Evolutionary conservation across 2,888 invertebrate species (phyloP).

Genomic region (Agelastica alni): DNA sequence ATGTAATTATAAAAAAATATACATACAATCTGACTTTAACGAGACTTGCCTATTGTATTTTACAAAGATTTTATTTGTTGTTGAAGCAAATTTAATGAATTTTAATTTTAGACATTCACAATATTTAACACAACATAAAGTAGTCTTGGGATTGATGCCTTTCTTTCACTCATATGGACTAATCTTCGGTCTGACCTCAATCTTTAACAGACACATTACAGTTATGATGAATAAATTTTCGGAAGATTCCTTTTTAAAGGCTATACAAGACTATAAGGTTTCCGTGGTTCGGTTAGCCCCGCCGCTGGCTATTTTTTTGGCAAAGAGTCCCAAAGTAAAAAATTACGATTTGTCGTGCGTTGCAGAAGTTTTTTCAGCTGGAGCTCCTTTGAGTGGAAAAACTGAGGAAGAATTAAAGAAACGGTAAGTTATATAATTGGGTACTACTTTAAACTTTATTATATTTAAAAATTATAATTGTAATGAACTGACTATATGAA

Average conservation of each 20-base stretch:
- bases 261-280: slow-evolving; percentile 71
- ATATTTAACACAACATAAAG: slow-evolving; percentile 24
- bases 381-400: slow-evolving; percentile 77
- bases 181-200: slow-evolving; percentile 33
- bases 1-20: no score
- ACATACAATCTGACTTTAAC: no score
- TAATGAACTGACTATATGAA: no score
- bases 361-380: slow-evolving; percentile 71
- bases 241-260: slow-evolving; percentile 65
- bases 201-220: slow-evolving; percentile 35
- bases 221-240: slow-evolving; percentile 43
- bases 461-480: no score
- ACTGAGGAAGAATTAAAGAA: slow-evolving; percentile 65
- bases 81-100: not conserved
- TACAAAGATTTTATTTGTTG: not conserved
- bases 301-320: slow-evolving; percentile 79
- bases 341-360: slow-evolving; percentile 75
- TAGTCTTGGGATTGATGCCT: slow-evolving; percentile 40
- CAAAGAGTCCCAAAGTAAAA: slow-evolving; percentile 77
- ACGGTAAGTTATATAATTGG: no score
- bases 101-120: slow-evolving; percentile 33
- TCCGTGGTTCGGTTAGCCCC: slow-evolving; percentile 74
- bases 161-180: slow-evolving; percentile 46
- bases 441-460: no score
- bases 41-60: no score